These are phyloP conservation scores for Macquaria australasica DNA, from an alignment of 2,113 vertebrate genomes.

Conservation along the genomic window DNA sequence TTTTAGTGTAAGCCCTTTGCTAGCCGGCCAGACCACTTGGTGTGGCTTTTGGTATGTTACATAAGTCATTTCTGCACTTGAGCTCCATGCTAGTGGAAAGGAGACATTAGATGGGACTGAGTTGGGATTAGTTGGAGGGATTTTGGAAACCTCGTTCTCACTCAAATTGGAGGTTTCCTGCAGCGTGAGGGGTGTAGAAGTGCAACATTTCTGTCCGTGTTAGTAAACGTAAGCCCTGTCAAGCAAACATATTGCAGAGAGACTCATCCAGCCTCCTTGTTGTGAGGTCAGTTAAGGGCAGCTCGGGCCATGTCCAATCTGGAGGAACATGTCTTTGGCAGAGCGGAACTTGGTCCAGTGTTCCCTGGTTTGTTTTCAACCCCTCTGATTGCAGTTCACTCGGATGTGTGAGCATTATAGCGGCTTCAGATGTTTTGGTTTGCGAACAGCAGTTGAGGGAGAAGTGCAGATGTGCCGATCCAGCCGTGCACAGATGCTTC, in stretches of 20 bases:
- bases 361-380: slow-evolving; percentile 15
- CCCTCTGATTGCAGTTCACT: slow-evolving; percentile 16
- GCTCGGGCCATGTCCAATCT: slow-evolving; percentile 27
- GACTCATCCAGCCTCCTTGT: not conserved
- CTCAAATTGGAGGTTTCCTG: slow-evolving; percentile 59
- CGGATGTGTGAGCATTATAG: slow-evolving; percentile 27
- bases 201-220: slow-evolving; percentile 21
- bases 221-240: slow-evolving; percentile 27
- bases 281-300: slow-evolving; percentile 42
- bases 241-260: not conserved
- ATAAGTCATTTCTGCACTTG: slow-evolving; percentile 61
- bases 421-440: slow-evolving; percentile 37
- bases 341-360: slow-evolving; percentile 2
- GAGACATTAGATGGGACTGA: slow-evolving; percentile 44
- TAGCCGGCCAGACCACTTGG: slow-evolving; percentile 40
- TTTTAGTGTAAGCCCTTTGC: slow-evolving; percentile 53
- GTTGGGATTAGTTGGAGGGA: slow-evolving; percentile 54
- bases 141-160: slow-evolving; percentile 29
- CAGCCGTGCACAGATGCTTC: slow-evolving; percentile 9
- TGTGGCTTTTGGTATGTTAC: slow-evolving; percentile 64
- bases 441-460: slow-evolving; percentile 2
- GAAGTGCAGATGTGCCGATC: slow-evolving; percentile 9
- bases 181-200: not conserved
- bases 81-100: slow-evolving; percentile 16
- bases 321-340: slow-evolving; percentile 35